phyloP scores from a whole-genome alignment of 2,113 vertebrate genomes.

The Todiramphus saurophagus region DNA sequence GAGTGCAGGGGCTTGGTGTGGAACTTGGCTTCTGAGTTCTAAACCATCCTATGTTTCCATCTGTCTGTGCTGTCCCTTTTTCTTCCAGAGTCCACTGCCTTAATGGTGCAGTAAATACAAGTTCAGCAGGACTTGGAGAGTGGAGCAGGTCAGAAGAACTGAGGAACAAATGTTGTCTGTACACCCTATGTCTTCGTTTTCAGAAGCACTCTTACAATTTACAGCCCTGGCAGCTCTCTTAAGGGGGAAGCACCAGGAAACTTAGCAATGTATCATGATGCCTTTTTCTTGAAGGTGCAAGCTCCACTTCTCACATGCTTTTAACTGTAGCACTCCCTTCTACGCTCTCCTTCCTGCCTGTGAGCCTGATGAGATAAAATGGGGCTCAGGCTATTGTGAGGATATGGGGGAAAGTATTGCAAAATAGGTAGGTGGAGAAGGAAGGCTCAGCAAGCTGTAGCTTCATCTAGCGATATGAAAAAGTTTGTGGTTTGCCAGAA shows the following conservation, averaged over 20 bases:
- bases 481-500: neutral
- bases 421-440: neutral
- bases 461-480: neutral
- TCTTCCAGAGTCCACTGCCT: neutral
- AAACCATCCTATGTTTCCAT: neutral
- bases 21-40: neutral
- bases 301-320: neutral
- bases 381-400: neutral
- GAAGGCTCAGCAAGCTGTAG: neutral
- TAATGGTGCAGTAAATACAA: fast-evolving
- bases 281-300: neutral
- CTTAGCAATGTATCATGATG: neutral
- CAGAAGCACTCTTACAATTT: neutral
- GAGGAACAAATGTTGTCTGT: too few species aligned
- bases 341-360: neutral
- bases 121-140: neutral
- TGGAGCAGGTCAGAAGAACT: neutral
- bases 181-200: neutral
- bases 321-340: neutral
- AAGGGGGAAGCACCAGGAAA: neutral
- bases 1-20: neutral
- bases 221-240: neutral
- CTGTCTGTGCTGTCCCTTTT: neutral
- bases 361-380: neutral
- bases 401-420: neutral